Conservation (phyloP, 2,113 vertebrate genomes). For the Laterallus jamaicensis region DNA sequence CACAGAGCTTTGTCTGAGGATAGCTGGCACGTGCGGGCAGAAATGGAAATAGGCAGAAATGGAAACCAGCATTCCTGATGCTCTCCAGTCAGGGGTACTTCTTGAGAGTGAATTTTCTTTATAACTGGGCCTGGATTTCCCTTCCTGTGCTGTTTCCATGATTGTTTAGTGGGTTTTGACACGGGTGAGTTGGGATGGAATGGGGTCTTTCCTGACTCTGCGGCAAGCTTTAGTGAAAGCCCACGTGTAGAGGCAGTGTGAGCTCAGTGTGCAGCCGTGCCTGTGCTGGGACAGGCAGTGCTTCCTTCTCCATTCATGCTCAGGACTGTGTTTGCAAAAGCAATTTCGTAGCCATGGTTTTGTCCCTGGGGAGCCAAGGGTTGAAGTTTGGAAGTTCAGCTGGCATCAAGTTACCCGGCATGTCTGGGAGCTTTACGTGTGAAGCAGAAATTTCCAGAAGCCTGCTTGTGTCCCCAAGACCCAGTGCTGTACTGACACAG, state of each 20-base stretch:
- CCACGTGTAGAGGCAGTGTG: fast-evolving
- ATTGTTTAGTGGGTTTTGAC: background rate
- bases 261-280: background rate
- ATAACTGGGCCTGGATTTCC: background rate
- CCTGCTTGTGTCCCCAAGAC: fast-evolving
- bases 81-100: background rate
- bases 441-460: background rate
- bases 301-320: background rate
- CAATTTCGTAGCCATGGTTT: background rate
- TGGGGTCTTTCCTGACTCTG: background rate
- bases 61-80: background rate
- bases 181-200: background rate
- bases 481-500: background rate
- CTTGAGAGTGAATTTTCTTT: background rate
- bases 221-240: background rate
- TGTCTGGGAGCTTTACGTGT: background rate
- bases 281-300: fast-evolving
- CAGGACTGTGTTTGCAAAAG: background rate
- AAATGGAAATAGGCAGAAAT: background rate
- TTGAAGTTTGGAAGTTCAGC: background rate
- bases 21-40: background rate
- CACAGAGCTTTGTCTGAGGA: background rate
- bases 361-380: background rate
- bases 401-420: background rate
- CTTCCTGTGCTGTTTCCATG: fast-evolving